Base-by-base conservation (phyloP, 2,888 invertebrate genomes). In the Nomada hirtipes region DNA sequence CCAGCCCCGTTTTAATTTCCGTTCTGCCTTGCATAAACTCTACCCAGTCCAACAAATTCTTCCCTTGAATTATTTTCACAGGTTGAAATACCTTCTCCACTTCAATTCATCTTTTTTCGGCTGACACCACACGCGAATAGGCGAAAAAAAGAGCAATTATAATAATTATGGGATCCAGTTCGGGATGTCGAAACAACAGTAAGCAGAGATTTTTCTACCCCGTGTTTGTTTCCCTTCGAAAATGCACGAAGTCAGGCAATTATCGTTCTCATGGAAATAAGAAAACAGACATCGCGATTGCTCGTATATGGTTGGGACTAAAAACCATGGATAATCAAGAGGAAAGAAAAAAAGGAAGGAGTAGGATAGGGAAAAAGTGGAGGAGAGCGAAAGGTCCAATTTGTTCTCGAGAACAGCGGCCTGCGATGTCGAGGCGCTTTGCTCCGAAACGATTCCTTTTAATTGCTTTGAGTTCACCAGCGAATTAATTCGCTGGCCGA, bases 211-310 rank as follows among this genome's bases (percentile, higher is more conserved):
- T 29, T 36, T 18, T 4, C 23, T 18, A 4, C 59, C 59, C 20
- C 50, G 36, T 44, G 20, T 52, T 20, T 57, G 44, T 55, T 57
- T 70, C 55, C 26, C 61, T 7, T 11, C 50, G 59, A 52, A 18
- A 55, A 67, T 83, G 57, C 68, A 57, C 85, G 76, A 82, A 85
- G 82, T 79, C 84, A 85, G 79, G 85, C 85, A 84, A 76, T 85
- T 85, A 78, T 52, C 64, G 68, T 47, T 74, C 42, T 63, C 57
- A 26, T 47, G 44, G 75, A 61, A 67, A 65, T 29, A 81, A 64
- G 36, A 55, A 60, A 55, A 36, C 65, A 50, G 18, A 59, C 36
- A 65, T 73, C 53, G 55, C 15, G 59, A 64, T 73, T 64, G 47
- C 2, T 53, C 53, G n/a, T 26, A n/a, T 52, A 18, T 59, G 64